Evolutionary conservation across 2,888 invertebrate species (phyloP).

Genomic region (Minunthozetes semirufus): DNA sequence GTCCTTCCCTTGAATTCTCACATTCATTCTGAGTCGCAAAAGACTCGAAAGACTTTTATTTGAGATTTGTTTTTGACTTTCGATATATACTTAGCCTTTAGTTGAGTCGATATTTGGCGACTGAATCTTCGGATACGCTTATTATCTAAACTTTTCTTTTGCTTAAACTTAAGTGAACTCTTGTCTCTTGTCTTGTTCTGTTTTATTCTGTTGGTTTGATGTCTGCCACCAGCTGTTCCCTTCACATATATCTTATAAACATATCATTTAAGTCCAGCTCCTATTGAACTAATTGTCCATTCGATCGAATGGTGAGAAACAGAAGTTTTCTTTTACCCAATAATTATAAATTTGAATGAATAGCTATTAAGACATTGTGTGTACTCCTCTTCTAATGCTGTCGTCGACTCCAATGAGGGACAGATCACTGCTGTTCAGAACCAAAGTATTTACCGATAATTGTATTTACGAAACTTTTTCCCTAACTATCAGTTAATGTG

Average conservation of each 20-base stretch:
- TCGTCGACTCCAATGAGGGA: background rate
- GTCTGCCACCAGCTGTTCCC: slow-evolving; percentile 19
- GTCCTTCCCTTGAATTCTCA: background rate
- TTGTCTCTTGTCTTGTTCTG: background rate
- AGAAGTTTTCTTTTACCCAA: background rate
- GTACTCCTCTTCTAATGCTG: background rate
- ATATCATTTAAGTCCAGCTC: slow-evolving; percentile 21
- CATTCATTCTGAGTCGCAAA: background rate
- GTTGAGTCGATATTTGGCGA: slow-evolving; percentile 16
- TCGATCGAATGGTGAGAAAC: background rate
- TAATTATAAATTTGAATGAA: slow-evolving; percentile 18
- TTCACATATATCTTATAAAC: slow-evolving; percentile 11
- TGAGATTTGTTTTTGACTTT: background rate
- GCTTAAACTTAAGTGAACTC: background rate
- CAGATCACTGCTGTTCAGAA: background rate
- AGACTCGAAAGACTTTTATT: background rate
- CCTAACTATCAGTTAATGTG: background rate
- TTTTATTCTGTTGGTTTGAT: background rate
- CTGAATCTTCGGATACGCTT: slow-evolving; percentile 4
- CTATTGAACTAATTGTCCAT: background rate
- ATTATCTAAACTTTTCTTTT: slow-evolving; percentile 19
- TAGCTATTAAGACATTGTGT: slow-evolving; percentile 23
- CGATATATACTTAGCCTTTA: background rate
- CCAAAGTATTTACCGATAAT: background rate
- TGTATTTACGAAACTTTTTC: background rate